Base-by-base conservation (phyloP, 2,888 invertebrate genomes). In the Poecilobothrus nobilitatus region DNA sequence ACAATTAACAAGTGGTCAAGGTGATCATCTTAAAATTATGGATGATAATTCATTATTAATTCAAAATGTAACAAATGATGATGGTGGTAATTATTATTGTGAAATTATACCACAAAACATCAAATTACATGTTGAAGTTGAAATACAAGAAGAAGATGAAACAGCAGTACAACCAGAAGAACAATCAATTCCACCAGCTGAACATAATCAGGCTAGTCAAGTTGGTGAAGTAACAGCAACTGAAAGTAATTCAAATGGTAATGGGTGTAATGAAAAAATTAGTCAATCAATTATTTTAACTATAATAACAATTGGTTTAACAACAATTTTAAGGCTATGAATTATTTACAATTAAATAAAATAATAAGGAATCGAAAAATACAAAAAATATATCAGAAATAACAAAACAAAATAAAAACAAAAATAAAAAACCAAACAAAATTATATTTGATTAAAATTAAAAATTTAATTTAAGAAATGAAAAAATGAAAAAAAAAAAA, bases 81-180 rank as follows among this genome's bases (percentile, higher is more conserved):
- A 53, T 53, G 53, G 53, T 53, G 53, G 53, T 4, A 53, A 53
- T 53, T 53, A 53, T 53, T 53, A 53, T 53, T 53, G 53, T 53
- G 18, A 18, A 18, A n/a, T 53, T 3, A 18, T 53, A 18, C 53
- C 53, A 53, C 15, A 53, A 18, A 15, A 53, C 1, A 53, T 53
- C 15, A 53, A 53, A 53, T 53, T 53, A 53, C 53, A 53, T 53
- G 53, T 53, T 53, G 53, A 53, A 53, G 53, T 53, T 12, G 12
- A 53, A n/a, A 53, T 53, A 12, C 2, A 18, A 12, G 53, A 53
- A 53, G 18, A 53, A 18, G 53, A 53, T 18, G 41, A 41, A 41
- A 8, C 9, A 41, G 15, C 12, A 9, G 12, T 8, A 10, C 8
- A 12, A 1, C 53, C 53, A 18, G 53, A 53, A 53, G 53, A 53